These are phyloP conservation scores for Oscarella lobularis DNA, from an alignment of 37 sponge, comb jelly and placozoan species.

Conservation along the genomic window DNA sequence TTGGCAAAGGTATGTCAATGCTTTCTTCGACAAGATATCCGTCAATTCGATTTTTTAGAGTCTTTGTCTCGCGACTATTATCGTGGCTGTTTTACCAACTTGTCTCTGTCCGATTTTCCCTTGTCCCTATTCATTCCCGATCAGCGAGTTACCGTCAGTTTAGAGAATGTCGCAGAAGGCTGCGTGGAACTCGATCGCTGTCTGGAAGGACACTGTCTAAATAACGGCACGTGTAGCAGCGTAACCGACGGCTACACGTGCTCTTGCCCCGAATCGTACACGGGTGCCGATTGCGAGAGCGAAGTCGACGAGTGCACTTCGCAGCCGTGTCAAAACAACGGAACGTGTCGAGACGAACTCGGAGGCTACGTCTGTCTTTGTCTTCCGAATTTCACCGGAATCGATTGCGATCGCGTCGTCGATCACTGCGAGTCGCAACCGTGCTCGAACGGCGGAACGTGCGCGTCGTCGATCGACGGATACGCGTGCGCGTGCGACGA, in stretches of 20 bases:
- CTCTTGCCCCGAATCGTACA: neutral
- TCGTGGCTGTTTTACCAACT: neutral
- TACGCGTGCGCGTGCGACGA: conserved; percentile 7
- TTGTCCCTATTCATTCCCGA: neutral
- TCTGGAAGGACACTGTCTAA: conserved; percentile 6
- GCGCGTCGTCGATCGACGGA: neutral
- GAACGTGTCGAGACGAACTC: no score
- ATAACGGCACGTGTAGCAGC: conserved; percentile 13
- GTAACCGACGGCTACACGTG: neutral
- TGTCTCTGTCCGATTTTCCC: neutral
- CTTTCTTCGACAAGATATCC: no score
- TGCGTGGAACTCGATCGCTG: neutral
- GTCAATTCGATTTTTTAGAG: no score
- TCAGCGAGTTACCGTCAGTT: neutral
- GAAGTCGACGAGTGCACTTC: no score
- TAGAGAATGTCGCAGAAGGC: neutral
- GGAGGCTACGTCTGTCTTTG: no score
- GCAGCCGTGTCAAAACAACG: no score
- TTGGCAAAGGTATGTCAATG: neutral
- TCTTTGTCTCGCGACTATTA: neutral
- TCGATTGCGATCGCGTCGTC: no score
- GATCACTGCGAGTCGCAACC: no score
- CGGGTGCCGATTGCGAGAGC: no score
- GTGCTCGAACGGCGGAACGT: neutral
- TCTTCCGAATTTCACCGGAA: no score